Percentiles rank a stretch among this genome's conserved stretches.
phyloP scores from a whole-genome alignment of 2,113 vertebrate species.

The Rhodinocichla rosea region DNA sequence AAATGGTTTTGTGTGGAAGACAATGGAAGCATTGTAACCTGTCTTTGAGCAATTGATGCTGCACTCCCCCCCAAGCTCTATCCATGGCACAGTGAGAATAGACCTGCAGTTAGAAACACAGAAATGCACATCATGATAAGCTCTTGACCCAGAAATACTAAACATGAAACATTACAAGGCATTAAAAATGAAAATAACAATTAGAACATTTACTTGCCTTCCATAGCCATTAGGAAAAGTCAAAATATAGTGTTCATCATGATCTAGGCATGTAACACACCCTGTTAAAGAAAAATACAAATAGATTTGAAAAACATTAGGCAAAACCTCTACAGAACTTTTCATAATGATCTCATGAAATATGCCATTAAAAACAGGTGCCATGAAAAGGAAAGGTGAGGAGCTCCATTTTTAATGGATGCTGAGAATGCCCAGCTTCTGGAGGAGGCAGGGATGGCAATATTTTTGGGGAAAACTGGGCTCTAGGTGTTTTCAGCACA shows the following conservation, averaged over 20 bases:
- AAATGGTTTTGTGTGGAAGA: conserved; percentile 99
- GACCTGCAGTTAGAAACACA: conserved; percentile 77
- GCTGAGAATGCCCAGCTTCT: not conserved
- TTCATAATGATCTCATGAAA: not conserved
- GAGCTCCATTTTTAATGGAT: not conserved
- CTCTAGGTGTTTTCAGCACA: not conserved
- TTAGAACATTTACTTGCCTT: conserved; percentile 77
- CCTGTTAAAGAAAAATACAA: conserved; percentile 69
- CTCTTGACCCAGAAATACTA: not conserved
- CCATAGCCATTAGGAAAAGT: conserved; percentile 98
- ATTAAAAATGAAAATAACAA: not conserved
- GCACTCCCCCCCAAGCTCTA: conserved; percentile 97
- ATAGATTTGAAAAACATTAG: not conserved
- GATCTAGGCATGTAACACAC: conserved; percentile 94
- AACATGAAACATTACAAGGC: not conserved
- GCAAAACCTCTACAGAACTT: not conserved
- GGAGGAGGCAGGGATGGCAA: not conserved
- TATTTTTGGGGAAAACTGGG: not conserved
- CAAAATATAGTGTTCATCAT: conserved; percentile 97
- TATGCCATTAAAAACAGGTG: not conserved
- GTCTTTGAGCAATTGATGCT: conserved; percentile 95
- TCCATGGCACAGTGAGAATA: conserved; percentile 98
- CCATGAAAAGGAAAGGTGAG: not conserved
- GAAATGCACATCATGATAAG: not conserved
- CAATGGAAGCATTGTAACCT: conserved; percentile 91